Percentiles rank a stretch among this genome's conserved stretches.
phyloP scores from a whole-genome alignment of 30 jellyfish, hydroid and myxozoan genomes.

The Haliclystus octoradiatus region DNA sequence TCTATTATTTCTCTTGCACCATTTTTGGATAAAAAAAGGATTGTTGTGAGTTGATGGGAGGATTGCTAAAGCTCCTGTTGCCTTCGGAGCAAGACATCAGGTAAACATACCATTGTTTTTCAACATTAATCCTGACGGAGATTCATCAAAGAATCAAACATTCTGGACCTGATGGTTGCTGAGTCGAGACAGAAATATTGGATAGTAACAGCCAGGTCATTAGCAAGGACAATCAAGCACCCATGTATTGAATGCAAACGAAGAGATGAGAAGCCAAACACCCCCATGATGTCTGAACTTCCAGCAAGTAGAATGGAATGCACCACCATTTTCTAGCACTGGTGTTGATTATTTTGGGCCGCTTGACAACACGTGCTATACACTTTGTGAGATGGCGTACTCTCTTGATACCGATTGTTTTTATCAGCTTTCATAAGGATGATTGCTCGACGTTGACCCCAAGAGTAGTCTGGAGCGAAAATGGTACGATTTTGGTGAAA shows the following conservation, averaged over 20 bases:
- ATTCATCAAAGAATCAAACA: constrained; percentile 20
- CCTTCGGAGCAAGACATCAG: constrained; percentile 15
- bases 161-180: constrained; percentile 16
- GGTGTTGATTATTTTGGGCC: constrained; percentile 34
- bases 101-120: constrained; percentile 12
- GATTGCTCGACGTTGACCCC: constrained; percentile 22
- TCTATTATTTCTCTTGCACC: constrained; percentile 14
- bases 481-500: constrained; percentile 15
- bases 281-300: constrained; percentile 24
- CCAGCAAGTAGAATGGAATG: constrained; percentile 26
- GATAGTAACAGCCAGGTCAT: constrained; percentile 28
- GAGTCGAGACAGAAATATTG: constrained; percentile 23
- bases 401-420: constrained; percentile 18
- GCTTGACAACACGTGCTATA: constrained; percentile 7
- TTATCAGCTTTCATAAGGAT: constrained; percentile 11
- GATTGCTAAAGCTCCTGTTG: constrained; percentile 25
- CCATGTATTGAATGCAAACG: constrained; percentile 19
- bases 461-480: constrained; percentile 3
- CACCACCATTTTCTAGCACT: constrained; percentile 13
- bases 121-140: constrained; percentile 23
- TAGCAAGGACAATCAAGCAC: constrained; percentile 18
- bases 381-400: constrained; percentile 13
- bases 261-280: too few species aligned
- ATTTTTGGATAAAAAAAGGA: constrained; percentile 22
- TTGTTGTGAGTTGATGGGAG: constrained; percentile 32